Evolutionary conservation across 2,113 vertebrate genomes (phyloP).

Genomic region (Platichthys flesus): DNA sequence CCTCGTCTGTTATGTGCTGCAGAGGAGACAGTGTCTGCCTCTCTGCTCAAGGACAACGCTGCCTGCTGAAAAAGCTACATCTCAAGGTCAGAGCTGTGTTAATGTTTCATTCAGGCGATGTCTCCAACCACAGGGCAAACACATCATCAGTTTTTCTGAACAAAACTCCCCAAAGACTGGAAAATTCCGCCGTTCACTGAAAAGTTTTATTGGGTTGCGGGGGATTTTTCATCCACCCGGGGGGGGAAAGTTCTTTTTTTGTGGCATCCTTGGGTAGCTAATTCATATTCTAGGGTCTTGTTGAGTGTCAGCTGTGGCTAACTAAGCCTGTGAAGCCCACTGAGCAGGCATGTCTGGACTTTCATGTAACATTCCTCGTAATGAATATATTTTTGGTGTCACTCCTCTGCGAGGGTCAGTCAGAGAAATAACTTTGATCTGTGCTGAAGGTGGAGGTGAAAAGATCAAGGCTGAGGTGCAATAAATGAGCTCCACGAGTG

Average conservation of each 20-base stretch:
- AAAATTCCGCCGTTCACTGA: background rate
- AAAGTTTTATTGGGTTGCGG: constrained; percentile 19
- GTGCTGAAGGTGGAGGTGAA: constrained; percentile 59
- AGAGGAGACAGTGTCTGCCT: constrained; percentile 20
- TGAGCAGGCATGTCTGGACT: constrained; percentile 52
- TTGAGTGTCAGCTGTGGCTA: constrained; percentile 65
- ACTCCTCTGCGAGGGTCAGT: constrained; percentile 36
- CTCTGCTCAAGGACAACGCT: constrained; percentile 26
- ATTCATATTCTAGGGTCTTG: constrained; percentile 61
- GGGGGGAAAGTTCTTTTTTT: constrained; percentile 2
- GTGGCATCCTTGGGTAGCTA: constrained; percentile 32
- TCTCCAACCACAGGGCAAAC: constrained; percentile 33
- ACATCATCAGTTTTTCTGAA: constrained; percentile 18
- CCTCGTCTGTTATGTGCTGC: background rate
- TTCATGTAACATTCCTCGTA: constrained; percentile 50
- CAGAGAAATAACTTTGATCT: constrained; percentile 63
- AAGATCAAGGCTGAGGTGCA: constrained; percentile 41
- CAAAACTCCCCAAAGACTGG: constrained; percentile 37
- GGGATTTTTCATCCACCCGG: constrained; percentile 30
- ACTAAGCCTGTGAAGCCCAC: constrained; percentile 55
- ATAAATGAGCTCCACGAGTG: constrained; percentile 57
- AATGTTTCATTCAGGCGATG: constrained; percentile 49
- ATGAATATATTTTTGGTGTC: constrained; percentile 64
- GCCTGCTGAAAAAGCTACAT: constrained; percentile 21
- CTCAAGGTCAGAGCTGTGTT: constrained; percentile 39